These are phyloP conservation scores for Podabrus alpinus DNA, from an alignment of 2,888 invertebrate species.

Conservation along the genomic window DNA sequence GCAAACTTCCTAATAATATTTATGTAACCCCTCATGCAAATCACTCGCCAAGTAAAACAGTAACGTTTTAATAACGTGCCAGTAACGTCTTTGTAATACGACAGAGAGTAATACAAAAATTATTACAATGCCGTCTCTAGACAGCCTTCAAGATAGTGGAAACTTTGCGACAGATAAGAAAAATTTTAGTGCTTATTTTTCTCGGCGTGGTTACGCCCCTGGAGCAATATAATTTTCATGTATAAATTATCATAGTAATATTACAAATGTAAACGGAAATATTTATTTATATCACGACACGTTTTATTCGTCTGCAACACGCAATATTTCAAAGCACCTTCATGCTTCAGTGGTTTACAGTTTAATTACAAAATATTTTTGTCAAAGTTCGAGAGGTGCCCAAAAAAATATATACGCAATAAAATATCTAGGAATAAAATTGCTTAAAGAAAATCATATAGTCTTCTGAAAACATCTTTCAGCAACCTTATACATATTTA, in stretches of 20 bases:
- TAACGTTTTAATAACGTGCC: not conserved
- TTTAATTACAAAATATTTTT: not conserved
- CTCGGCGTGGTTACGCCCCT: not conserved
- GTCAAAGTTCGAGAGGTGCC: not conserved
- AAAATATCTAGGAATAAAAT: not conserved
- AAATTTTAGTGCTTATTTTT: not conserved
- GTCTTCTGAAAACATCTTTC: not conserved
- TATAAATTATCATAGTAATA: conserved; percentile 10
- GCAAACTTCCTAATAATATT: not conserved
- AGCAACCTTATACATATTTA: not conserved
- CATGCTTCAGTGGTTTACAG: not conserved
- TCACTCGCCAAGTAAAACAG: not conserved
- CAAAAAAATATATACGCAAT: not conserved
- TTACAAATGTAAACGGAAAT: conserved; percentile 13
- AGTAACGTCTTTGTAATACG: not conserved
- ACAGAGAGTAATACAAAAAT: not conserved
- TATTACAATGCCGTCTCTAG: not conserved
- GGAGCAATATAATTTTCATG: conserved; percentile 1
- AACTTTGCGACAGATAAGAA: not conserved
- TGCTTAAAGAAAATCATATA: not conserved
- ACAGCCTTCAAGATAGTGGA: not conserved
- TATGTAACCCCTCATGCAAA: not conserved
- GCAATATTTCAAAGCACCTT: not conserved
- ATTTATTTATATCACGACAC: not conserved
- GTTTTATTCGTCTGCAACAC: not conserved